Evolutionary conservation across 2,797 vertebrate species (phyloP), one percentile per base, ranked within the genome.

Genomic region (Silurus lanzhouensis): DNA sequence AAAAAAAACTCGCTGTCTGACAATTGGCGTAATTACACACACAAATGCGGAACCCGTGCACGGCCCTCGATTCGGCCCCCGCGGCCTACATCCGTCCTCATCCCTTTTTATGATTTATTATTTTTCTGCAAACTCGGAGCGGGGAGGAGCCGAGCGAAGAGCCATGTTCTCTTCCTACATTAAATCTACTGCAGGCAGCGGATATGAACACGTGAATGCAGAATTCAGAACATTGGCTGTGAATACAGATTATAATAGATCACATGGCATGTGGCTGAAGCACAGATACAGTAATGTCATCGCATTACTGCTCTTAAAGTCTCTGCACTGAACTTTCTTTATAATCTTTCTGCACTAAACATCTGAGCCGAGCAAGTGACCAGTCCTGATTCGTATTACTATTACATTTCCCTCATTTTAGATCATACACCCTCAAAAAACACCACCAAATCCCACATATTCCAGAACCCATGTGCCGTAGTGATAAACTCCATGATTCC

Each of bases 101-200:
- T 87, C 85, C 88, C 84, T 90, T 89, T 83, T 86, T 86, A 85
- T 91, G 90, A 93, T 93, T 90, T 89, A 90, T 91, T 90, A 83
- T 70, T 87, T 70, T 86, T 82, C 22, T 85, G 81, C 67, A 88
- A 91, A 87, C 85, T 85, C 75, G 67, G 81, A 75, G 25, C 76
- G 86, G 55, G 71, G 83, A 88, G 91, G 88, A 85, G 89, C 60
- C 88, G 77, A 85, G 79, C 88, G 22, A 88, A 88, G 90, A 82
- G 85, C 84, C 27, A 92, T 90, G 81, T 85, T 87, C 81, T 61
- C 68, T 84, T 46, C 55, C 66, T 22, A 67, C 76, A 82, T 52
- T 74, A 64, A 27, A 57, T 46, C 67, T 58, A 31, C 9, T 22
- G 12, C n/a, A 46, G 6, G 58, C 76, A 15, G 27, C 12, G 31